These are phyloP conservation scores for Parnassius apollo DNA, from an alignment of 2,888 invertebrate species.

Conservation along the genomic window DNA sequence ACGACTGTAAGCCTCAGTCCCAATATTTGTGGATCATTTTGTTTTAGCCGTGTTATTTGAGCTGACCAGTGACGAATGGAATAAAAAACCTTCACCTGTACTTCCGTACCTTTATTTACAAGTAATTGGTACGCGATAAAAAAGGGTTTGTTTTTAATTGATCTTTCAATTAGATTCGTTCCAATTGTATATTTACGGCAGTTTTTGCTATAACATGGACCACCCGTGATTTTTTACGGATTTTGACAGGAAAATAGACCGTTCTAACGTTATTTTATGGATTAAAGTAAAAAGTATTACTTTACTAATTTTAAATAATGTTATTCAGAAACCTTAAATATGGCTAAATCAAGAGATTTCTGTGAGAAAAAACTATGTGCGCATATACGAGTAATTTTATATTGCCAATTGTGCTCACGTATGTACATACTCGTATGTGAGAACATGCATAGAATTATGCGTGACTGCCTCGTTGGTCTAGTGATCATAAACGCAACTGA, in stretches of 20 bases:
- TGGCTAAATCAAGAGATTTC: too few relatives aligned
- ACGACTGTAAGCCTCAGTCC: constrained; percentile 32
- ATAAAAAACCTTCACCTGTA: constrained; percentile 51
- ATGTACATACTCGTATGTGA: too few relatives aligned
- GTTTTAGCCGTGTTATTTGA: constrained; percentile 30
- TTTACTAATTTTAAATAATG: too few relatives aligned
- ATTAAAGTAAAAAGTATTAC: too few relatives aligned
- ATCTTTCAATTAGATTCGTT: constrained; percentile 27
- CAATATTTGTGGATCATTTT: constrained; percentile 30
- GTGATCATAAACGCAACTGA: too few relatives aligned
- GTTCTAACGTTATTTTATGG: too few relatives aligned
- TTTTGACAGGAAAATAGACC: not conserved
- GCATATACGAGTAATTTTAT: too few relatives aligned
- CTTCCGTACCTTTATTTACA: constrained; percentile 50
- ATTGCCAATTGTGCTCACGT: too few relatives aligned
- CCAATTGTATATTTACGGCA: constrained; percentile 11
- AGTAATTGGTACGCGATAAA: constrained; percentile 41
- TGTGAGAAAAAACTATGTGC: too few relatives aligned
- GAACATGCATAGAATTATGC: too few relatives aligned
- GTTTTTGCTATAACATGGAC: constrained; percentile 18
- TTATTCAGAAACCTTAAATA: too few relatives aligned
- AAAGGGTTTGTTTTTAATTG: constrained; percentile 26
- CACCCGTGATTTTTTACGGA: constrained; percentile 4
- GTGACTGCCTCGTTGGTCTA: too few relatives aligned
- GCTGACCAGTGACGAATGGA: constrained; percentile 48